Base-by-base conservation (phyloP, 2,113 vertebrate species). In the Hippoglossus stenolepis region DNA sequence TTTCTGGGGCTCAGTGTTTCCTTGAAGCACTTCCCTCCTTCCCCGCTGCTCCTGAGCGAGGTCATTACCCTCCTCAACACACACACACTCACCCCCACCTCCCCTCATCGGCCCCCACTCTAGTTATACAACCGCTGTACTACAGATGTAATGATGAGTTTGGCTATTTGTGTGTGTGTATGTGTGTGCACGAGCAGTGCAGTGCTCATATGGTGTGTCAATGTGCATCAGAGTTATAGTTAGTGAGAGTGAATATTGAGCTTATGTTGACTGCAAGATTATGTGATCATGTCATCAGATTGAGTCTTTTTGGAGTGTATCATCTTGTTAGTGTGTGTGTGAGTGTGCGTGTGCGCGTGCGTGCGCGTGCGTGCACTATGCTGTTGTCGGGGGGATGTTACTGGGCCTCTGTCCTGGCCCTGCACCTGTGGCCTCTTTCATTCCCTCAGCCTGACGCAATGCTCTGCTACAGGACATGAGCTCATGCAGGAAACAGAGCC, bases 401-500 rank as follows among this genome's bases (percentile, higher is more conserved):
- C 90, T 85, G 87, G 90, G 88, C 89, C 90, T 91, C 91, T 90
- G 91, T 92, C 92, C 90, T 91, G 87, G 90, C 49, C 70, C 90
- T 90, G 93, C 95, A 96, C 95, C 95, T 96, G 93, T 79, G 84
- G 94, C 94, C 90, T 92, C 89, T 94, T 89, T 95, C 95, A 95
- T 96, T 95, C 82, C 66, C 90, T 77, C 81, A 66, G 89, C 88
- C 92, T 97, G 95, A 96, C 95, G 94, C 95, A 95, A 96, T 95
- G 90, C 93, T 94, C 94, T 91, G 89, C 60, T 94, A 94, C 95
- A 95, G 95, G 89, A 93, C 92, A 94, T 97, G 96, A 97, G 95
- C 95, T 97, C 95, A 97, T 96, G 93, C 94, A 64, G 26, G 93
- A 96, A 93, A 91, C 89, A 83, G 82, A 93, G 83, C 85, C 86